Evolutionary conservation across 2,113 vertebrate species (phyloP), one percentile per base, ranked within the genome.

Genomic region (Nesogale talazaci): DNA sequence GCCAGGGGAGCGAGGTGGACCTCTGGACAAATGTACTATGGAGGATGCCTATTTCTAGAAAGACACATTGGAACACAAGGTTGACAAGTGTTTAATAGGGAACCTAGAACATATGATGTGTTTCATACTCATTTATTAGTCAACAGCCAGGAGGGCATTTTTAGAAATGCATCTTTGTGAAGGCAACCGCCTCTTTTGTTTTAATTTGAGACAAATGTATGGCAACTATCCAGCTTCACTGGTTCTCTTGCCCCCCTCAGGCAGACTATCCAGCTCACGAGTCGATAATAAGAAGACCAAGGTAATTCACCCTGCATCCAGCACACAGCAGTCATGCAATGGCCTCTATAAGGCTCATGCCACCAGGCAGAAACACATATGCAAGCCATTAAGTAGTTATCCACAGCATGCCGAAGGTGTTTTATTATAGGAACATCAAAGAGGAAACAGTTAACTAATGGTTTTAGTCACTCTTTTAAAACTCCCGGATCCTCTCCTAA

Each of bases 321-420:
- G 52, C 84, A 95, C 67, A 96, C 78, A 85, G 75, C 94, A 91
- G 69, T 94, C 95, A 96, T 96, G 96, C 96, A 88, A 76, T 52
- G 59, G 83, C 65, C 92, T 79, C 79, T 72, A 90, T 79, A 88
- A 96, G 95, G 80, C 72, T 94, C 95, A 95, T 88, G 93, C 85
- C 89, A 93, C 80, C 80, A 92, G 88, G 88, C 77, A 86, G 77
- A 67, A 78, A 92, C 63, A 96, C 78, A 88, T 86, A 94, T 1
- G 92, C 83, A 95, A 86, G 88, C 95, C 90, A 90, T 80, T 94
- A 93, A 90, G 86, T 86, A 81, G 94, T 88, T 69, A 88, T 77
- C 46, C 65, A 93, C 79, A 94, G 69, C 97, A 95, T 96, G 95
- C 95, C 36, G 83, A 84, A 90, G 78, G 92, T 70, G 56, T 93